Evolutionary conservation across 2,113 vertebrate genomes (phyloP), one percentile per base, ranked within the genome.

Genomic region (Phycodurus eques): DNA sequence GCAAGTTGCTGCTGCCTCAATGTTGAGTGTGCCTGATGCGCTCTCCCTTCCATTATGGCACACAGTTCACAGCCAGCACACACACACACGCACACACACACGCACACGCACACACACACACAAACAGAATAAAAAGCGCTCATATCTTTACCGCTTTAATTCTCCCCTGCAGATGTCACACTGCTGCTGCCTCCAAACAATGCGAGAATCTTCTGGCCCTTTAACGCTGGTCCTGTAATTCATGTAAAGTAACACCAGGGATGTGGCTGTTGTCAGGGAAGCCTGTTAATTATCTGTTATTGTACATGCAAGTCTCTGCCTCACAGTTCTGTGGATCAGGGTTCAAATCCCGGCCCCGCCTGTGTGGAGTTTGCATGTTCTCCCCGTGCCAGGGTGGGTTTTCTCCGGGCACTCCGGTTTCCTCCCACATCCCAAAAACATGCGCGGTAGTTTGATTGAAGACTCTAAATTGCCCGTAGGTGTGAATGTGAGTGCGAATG

Each of bases 21-120:
- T 72, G 79, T 84, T 76, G 90, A 84, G 88, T 91, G 90, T 91
- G 90, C 84, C 84, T 79, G 76, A 88, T 83, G 80, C 73, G 74
- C 80, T 68, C 62, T 87, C 79, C 47, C 75, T 81, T 87, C 88
- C 56, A 91, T 91, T 91, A 91, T 79, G 84, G 80, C 74, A 76
- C 80, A 73, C 82, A 76, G 59, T 72, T 77, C 42, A 64, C 22
- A 4, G 62, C 67, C 64, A 54, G 49, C 68, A 42, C 74, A 66
- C 57, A 66, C 31, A 35, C 70, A 61, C 71, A 46, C 73, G 53
- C 51, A 53, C 70, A 69, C 59, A 71, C 53, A 12, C 47, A 71
- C 53, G 9, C 47, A 47, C 66, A 66, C 59, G 51, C 13, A 72
- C 33, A 10, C 42, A 47, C 20, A 31, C 31, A 31, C 44, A 22